A percentile compares a stretch with the other conserved stretches of the same genome.
Conservation (phyloP, 2,888 invertebrate species). For the Galerucella calmariensis region DNA sequence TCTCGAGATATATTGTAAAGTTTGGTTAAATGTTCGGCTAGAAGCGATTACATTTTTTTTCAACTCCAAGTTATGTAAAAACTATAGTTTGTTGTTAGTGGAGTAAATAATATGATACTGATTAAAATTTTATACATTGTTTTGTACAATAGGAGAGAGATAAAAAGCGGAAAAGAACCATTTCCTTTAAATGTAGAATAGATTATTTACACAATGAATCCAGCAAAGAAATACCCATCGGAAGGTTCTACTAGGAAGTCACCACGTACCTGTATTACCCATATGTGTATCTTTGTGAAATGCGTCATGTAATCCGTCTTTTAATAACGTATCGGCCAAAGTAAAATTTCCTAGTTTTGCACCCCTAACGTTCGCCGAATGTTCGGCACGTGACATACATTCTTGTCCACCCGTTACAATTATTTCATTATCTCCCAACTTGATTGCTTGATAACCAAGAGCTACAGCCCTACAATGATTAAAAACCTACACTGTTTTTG, state of each 20-base stretch:
- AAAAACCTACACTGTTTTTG: no score
- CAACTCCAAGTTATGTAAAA: no score
- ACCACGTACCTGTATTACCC: constrained; percentile 7
- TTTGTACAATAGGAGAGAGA: no score
- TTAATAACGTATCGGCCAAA: constrained; percentile 74
- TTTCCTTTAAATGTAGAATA: no score
- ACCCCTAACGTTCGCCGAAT: constrained; percentile 74
- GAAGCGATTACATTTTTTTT: constrained; percentile 6
- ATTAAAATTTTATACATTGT: no score
- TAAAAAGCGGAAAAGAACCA: no score
- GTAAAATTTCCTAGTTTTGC: constrained; percentile 74
- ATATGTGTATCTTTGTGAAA: constrained; percentile 69
- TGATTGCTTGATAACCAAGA: constrained; percentile 76
- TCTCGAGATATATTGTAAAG: constrained; percentile 73
- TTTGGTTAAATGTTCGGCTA: constrained; percentile 82
- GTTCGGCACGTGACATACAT: constrained; percentile 82
- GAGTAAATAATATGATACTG: neutral
- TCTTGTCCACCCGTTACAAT: constrained; percentile 87
- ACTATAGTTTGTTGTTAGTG: no score
- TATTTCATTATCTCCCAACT: constrained; percentile 72
- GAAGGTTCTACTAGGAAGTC: neutral
- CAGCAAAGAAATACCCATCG: no score
- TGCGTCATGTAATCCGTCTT: constrained; percentile 81
- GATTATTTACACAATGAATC: no score
- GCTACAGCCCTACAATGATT: constrained; percentile 69